Percentiles rank a stretch among this genome's conserved stretches.
These are phyloP conservation scores for Anorthoa munda DNA, from an alignment of 2,888 invertebrate species.

Conservation along the genomic window DNA sequence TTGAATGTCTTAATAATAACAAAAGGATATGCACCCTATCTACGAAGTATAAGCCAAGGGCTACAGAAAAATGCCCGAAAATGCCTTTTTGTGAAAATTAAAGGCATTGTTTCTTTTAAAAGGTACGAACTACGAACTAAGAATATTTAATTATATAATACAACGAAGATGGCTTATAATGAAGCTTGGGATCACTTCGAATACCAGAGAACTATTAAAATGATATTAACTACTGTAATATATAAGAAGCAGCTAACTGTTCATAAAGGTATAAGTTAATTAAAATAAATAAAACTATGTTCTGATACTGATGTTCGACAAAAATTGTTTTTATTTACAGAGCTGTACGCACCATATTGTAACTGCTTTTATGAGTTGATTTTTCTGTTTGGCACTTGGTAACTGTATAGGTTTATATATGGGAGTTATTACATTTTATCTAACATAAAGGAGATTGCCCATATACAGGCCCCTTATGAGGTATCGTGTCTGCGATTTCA, in stretches of 20 bases:
- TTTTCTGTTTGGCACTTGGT: constrained; percentile 8
- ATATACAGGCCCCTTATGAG: too few relatives aligned
- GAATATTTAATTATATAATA: constrained; percentile 57
- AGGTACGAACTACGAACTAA: constrained; percentile 35
- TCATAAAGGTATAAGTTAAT: constrained; percentile 33
- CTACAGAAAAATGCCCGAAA: constrained; percentile 33
- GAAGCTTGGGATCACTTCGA: constrained; percentile 40
- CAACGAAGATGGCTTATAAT: constrained; percentile 56
- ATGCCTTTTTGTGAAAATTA: constrained; percentile 38
- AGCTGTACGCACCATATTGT: constrained; percentile 1
- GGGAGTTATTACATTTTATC: neutral
- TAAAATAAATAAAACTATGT: constrained; percentile 42
- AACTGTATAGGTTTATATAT: neutral
- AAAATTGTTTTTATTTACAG: constrained; percentile 25
- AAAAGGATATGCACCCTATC: constrained; percentile 30
- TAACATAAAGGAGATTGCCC: too few relatives aligned
- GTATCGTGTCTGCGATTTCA: too few relatives aligned
- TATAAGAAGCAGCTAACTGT: constrained; percentile 32
- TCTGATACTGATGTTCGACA: constrained; percentile 5
- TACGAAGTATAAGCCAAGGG: constrained; percentile 22
- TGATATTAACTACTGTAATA: constrained; percentile 37
- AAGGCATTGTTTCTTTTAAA: constrained; percentile 56
- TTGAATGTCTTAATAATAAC: constrained; percentile 7
- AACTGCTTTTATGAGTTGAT: neutral
- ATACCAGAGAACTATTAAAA: constrained; percentile 46